Evolutionary conservation across 2,888 invertebrate species (phyloP), one percentile per base, ranked within the genome.

Genomic region (Piscicola geometra): DNA sequence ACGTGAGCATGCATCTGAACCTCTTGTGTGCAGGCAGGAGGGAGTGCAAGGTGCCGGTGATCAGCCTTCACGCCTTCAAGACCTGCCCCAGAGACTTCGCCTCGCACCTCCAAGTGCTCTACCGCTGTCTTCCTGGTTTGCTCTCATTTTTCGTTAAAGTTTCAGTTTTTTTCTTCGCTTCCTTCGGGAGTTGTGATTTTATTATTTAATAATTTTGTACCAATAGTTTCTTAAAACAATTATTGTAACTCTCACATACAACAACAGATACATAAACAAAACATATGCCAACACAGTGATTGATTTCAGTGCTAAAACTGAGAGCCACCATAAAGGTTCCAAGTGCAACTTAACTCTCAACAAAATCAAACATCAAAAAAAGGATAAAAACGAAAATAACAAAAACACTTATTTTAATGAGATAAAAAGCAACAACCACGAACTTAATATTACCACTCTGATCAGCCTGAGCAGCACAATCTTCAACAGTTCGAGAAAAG

Each of bases 51-150:
- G 68, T 79, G 41, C 75, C 64, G 47, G 78, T 79, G 50, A 78
- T 79, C 50, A 75, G 77, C 12, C 76, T 79, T 33, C 79, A 79
- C 68, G 73, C 70, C 50, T 74, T 75, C 50, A 67, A 76, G 36
- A 76, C 77, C 1, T 79, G 79, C 47, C 78, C 79, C 5, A 64
- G 60, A 3, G 79, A 79, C 68, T 75, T 79, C 68, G 74, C 60
- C 33, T 73, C 76, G 28, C 78, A 78, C 70, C 76, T 79, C 28
- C 76, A 78, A 52, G 79, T 75, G 5, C 32, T 64, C n/a, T 79
- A 77, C 32, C 32, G 35, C n/a, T 79, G 79, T 41, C 56, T 75
- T 36, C 71, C 75, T 74, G 78, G 78, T 78, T 47, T 9, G 50
- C 21, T 47, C n/a, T n/a, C n/a, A n/a, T n/a, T n/a, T n/a, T n/a